phyloP scores from a whole-genome alignment of 2,888 invertebrate genomes.

The Zaprionus lineosus region DNA sequence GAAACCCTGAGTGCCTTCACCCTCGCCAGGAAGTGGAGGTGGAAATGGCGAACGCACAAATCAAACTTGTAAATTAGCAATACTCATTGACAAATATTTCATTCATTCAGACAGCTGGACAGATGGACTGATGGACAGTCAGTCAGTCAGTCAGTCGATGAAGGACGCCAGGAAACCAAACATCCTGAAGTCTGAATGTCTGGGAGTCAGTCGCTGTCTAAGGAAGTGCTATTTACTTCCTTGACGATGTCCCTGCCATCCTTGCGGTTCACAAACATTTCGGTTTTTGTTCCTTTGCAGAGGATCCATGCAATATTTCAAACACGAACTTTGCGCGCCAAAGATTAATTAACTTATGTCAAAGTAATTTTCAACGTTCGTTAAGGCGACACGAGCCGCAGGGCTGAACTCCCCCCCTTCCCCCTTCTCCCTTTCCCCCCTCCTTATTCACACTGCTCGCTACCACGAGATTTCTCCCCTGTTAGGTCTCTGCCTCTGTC shows the following conservation, averaged over 20 bases:
- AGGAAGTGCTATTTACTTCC: slow-evolving; percentile 36
- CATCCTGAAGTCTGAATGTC: too few relatives aligned
- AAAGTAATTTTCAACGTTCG: slow-evolving; percentile 81
- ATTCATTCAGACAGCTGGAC: slow-evolving; percentile 48
- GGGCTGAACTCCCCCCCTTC: background rate
- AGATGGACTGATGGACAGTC: too few relatives aligned
- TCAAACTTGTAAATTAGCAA: slow-evolving; percentile 80
- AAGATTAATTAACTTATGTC: slow-evolving; percentile 83
- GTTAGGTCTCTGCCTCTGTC: background rate
- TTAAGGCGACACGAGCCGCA: slow-evolving; percentile 74
- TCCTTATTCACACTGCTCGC: background rate
- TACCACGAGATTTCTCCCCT: too few relatives aligned
- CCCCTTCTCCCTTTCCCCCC: background rate
- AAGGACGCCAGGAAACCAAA: too few relatives aligned
- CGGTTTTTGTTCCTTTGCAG: slow-evolving; percentile 26
- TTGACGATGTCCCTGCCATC: slow-evolving; percentile 30
- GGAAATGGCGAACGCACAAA: slow-evolving; percentile 55
- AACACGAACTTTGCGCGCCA: slow-evolving; percentile 78
- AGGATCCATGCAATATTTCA: slow-evolving; percentile 74
- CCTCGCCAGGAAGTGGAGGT: slow-evolving; percentile 30
- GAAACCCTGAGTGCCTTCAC: slow-evolving; percentile 1
- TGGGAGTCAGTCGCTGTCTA: too few relatives aligned
- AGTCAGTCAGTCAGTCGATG: slow-evolving; percentile 8
- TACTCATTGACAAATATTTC: slow-evolving; percentile 80
- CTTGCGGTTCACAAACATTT: slow-evolving; percentile 49